Evolutionary conservation across 2,113 vertebrate genomes (phyloP).

Genomic region (Nematolebias whitei): DNA sequence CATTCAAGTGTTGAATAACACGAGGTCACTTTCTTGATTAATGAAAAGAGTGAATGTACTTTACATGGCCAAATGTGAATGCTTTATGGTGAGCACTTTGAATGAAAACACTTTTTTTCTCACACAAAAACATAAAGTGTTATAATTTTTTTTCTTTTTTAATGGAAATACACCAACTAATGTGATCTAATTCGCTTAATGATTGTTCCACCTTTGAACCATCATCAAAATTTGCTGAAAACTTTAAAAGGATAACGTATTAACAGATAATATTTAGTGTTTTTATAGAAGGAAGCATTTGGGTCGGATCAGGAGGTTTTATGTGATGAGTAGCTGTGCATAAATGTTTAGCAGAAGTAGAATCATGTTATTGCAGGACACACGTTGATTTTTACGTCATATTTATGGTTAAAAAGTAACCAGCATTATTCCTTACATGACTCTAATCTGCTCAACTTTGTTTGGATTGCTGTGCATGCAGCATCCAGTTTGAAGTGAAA

Average conservation of each 20-base stretch:
- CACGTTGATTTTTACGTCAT: neutral
- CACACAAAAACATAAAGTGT: slow-evolving; percentile 3
- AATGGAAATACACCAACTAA: neutral
- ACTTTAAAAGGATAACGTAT: neutral
- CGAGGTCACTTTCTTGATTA: slow-evolving; percentile 38
- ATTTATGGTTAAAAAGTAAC: neutral
- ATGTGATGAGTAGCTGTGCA: no score
- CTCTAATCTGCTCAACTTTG: neutral
- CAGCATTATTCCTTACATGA: slow-evolving; percentile 1
- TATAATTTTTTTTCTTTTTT: slow-evolving; percentile 1
- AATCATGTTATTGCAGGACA: neutral
- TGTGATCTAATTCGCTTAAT: slow-evolving; percentile 15
- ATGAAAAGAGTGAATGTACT: slow-evolving; percentile 44
- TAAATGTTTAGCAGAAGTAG: neutral
- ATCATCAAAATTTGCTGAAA: slow-evolving; percentile 1
- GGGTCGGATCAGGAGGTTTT: no score
- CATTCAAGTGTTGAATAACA: slow-evolving; percentile 48
- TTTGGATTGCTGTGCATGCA: neutral
- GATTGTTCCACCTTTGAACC: neutral
- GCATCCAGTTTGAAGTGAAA: slow-evolving; percentile 7
- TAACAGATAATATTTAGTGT: neutral
- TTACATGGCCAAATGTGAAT: slow-evolving; percentile 48
- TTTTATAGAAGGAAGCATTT: neutral
- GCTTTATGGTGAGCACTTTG: neutral
- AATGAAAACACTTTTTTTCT: slow-evolving; percentile 6